Conservation (phyloP, 2,113 vertebrate species). For the Micronycteris hirsuta region DNA sequence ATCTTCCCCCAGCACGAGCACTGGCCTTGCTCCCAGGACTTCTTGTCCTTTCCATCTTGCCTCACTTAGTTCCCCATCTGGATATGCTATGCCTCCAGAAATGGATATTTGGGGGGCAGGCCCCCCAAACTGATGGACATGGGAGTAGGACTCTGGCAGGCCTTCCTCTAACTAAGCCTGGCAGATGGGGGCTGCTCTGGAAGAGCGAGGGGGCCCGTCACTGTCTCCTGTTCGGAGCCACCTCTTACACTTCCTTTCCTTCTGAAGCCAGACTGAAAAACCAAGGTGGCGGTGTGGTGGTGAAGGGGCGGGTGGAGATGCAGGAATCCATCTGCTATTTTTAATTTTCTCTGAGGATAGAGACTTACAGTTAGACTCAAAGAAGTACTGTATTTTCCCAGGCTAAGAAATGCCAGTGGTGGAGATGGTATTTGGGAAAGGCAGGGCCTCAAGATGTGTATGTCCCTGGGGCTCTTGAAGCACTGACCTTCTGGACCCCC, state of each 20-base stretch:
- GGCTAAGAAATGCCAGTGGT: conserved; percentile 49
- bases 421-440: conserved; percentile 32
- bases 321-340: conserved; percentile 35
- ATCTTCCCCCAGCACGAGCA: conserved; percentile 40
- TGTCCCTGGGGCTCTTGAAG: neutral
- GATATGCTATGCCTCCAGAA: neutral
- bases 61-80: neutral
- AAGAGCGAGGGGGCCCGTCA: neutral
- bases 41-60: neutral
- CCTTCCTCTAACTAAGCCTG: neutral
- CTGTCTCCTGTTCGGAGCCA: neutral
- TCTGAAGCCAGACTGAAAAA: conserved; percentile 45
- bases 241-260: neutral
- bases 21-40: neutral
- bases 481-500: neutral
- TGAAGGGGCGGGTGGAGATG: neutral
- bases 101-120: conserved; percentile 62
- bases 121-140: conserved; percentile 34
- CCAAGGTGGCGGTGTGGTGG: conserved; percentile 16
- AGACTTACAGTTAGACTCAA: conserved; percentile 66
- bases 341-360: conserved; percentile 58
- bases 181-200: neutral
- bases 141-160: neutral
- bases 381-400: conserved; percentile 72
- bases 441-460: neutral